These are phyloP conservation scores for Meles meles DNA, from an alignment of 2,113 vertebrate genomes.

Conservation along the genomic window DNA sequence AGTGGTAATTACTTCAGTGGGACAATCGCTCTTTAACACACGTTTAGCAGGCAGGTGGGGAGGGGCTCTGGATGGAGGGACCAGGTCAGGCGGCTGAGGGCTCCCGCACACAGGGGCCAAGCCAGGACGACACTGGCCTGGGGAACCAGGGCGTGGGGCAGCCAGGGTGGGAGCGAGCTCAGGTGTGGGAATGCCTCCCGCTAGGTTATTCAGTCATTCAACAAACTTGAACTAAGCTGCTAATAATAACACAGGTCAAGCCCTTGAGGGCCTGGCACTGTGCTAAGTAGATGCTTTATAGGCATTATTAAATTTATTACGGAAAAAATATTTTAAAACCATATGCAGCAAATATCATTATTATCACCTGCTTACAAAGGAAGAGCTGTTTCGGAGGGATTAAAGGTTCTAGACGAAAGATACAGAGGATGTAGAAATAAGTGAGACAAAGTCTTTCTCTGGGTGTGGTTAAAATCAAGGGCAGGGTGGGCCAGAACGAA, in stretches of 20 bases:
- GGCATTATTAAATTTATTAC: background rate
- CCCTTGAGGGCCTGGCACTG: background rate
- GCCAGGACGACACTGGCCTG: background rate
- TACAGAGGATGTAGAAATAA: background rate
- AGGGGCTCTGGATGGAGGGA: background rate
- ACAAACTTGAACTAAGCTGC: background rate
- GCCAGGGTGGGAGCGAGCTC: background rate
- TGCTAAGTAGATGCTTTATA: background rate
- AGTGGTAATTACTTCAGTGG: background rate
- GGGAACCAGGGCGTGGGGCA: background rate
- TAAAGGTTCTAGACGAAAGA: background rate
- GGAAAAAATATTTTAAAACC: background rate
- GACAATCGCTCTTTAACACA: background rate
- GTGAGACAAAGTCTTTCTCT: too few species aligned
- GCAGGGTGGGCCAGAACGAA: background rate
- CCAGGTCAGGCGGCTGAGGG: background rate
- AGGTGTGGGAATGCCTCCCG: background rate
- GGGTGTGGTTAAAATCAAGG: background rate
- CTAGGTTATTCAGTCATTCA: background rate
- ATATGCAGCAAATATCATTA: background rate
- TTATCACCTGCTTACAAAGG: background rate
- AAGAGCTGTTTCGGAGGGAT: background rate
- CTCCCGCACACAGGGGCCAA: background rate
- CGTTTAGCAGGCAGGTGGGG: background rate
- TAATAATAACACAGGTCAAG: background rate